Conservation (phyloP, 2,797 vertebrate species). For the Loriculus beryllinus region DNA sequence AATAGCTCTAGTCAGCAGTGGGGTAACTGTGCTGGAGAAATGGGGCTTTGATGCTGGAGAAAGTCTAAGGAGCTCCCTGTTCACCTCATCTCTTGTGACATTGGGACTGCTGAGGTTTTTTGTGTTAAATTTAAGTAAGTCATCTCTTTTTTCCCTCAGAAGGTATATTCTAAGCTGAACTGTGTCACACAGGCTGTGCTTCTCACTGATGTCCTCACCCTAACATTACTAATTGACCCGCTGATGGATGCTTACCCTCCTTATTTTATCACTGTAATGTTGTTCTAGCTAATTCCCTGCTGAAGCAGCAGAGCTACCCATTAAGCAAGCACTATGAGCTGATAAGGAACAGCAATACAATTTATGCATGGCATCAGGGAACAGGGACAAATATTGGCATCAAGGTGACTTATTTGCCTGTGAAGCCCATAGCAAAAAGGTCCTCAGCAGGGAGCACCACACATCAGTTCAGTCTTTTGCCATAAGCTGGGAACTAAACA, state of each 20-base stretch:
- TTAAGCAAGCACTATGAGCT: neutral
- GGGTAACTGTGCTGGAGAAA: neutral
- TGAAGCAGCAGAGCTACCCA: conserved; percentile 57
- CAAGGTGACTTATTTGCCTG: conserved; percentile 52
- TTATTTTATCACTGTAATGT: conserved; percentile 38
- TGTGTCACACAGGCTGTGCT: fast-evolving
- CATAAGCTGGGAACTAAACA: neutral
- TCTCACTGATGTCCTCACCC: neutral
- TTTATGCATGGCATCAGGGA: conserved; percentile 40
- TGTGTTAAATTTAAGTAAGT: neutral
- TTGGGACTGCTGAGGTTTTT: neutral
- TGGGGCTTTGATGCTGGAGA: neutral
- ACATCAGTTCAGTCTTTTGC: neutral
- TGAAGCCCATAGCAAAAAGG: neutral
- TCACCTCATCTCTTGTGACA: neutral
- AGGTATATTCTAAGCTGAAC: neutral
- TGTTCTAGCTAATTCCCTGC: conserved; percentile 53
- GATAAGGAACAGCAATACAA: conserved; percentile 19
- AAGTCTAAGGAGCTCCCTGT: neutral
- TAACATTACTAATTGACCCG: conserved; percentile 35
- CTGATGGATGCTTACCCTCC: conserved; percentile 30
- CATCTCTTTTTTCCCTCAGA: neutral
- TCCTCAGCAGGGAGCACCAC: neutral
- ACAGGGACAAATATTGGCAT: conserved; percentile 32
- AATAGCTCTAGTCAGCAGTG: neutral